A percentile compares a stretch with the other conserved stretches of the same genome.
Evolutionary conservation across 2,113 vertebrate genomes (phyloP).

Genomic region (Corydoras sp.): DNA sequence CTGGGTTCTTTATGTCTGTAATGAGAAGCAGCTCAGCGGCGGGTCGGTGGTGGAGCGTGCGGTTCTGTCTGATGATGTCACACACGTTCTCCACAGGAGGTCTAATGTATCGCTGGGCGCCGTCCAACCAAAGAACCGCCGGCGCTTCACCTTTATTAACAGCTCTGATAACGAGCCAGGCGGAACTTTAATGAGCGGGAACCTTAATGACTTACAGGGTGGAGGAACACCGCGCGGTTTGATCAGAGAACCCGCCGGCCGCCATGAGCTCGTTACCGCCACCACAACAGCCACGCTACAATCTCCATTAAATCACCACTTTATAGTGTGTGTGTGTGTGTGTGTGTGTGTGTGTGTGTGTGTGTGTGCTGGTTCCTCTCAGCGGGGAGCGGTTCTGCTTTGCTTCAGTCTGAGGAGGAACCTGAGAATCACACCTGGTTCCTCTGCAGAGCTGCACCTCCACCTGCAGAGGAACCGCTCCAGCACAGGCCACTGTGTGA

Average conservation of each 20-base stretch:
- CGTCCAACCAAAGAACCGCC: background rate
- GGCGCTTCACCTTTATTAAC: conserved; percentile 1
- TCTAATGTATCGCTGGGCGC: background rate
- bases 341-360: no score
- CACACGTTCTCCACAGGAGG: no score
- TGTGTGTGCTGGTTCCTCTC: conserved; percentile 10
- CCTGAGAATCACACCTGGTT: no score
- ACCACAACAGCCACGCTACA: background rate
- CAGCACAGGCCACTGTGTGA: no score
- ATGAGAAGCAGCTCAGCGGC: background rate
- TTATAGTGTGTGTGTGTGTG: no score
- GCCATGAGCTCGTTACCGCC: background rate
- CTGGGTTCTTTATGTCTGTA: no score
- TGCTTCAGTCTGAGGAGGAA: no score
- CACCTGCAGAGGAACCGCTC: no score
- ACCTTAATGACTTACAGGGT: background rate
- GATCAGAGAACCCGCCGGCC: conserved; percentile 1
- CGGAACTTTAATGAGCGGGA: background rate
- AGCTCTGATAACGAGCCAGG: background rate
- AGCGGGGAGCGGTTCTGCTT: conserved; percentile 1
- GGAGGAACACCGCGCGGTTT: background rate
- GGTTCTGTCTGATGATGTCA: background rate
- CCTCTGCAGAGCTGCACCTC: no score
- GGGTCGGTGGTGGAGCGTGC: background rate
- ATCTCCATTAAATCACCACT: background rate